Evolutionary conservation across 2,113 vertebrate species (phyloP).

Genomic region (Calonectris borealis): DNA sequence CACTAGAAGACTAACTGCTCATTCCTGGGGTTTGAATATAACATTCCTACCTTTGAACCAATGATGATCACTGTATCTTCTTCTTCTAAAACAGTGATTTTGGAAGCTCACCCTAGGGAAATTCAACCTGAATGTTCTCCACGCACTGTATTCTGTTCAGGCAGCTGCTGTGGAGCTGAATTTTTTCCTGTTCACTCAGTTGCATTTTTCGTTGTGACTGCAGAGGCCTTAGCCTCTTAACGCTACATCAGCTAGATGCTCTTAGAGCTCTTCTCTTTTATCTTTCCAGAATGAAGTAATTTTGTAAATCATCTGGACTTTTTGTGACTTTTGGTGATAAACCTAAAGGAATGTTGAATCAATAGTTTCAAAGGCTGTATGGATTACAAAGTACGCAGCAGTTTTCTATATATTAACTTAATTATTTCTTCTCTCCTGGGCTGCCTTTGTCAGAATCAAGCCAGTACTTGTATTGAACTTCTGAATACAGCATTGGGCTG

Average conservation of each 20-base stretch:
- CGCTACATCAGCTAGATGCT: neutral
- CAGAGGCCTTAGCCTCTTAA: neutral
- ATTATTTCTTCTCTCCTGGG: neutral
- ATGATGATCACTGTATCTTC: neutral
- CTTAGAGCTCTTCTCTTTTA: conserved; percentile 15
- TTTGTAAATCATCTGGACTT: neutral
- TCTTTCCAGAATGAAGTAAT: conserved; percentile 12
- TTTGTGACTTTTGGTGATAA: neutral
- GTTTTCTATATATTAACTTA: neutral
- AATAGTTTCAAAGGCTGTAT: neutral
- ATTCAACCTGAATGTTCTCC: neutral
- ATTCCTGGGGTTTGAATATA: neutral
- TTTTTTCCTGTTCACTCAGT: neutral
- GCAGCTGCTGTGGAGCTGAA: neutral
- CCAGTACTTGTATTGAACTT: neutral
- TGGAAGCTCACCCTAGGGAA: neutral
- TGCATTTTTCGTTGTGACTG: neutral
- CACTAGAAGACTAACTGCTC: neutral
- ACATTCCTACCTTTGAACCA: neutral
- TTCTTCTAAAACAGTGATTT: neutral
- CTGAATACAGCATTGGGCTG: neutral
- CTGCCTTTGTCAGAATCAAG: neutral
- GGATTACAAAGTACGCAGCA: neutral
- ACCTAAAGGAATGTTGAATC: neutral
- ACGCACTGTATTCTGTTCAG: neutral